These are phyloP conservation scores for Hirtodrosophila trivittata DNA, from an alignment of 2,888 invertebrate species.

Conservation along the genomic window DNA sequence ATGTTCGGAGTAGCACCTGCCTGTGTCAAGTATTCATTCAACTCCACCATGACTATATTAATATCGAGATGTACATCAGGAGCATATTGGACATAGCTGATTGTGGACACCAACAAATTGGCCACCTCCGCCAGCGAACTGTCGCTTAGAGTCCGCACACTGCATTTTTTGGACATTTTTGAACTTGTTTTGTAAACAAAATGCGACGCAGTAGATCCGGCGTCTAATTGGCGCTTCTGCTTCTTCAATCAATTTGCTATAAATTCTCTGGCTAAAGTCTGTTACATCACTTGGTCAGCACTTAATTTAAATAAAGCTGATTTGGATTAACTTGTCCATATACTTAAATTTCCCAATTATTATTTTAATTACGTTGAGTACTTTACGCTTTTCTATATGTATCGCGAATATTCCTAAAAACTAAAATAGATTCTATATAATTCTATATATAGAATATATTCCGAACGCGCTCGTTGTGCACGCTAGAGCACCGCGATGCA, in stretches of 20 bases:
- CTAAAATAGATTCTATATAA: slow-evolving; percentile 59
- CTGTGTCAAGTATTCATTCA: slow-evolving; percentile 86
- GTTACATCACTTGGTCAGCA: slow-evolving; percentile 61
- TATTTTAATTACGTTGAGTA: not conserved
- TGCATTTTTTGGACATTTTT: slow-evolving; percentile 87
- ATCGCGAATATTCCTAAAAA: slow-evolving; percentile 13
- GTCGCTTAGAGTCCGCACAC: slow-evolving; percentile 86
- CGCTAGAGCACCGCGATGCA: slow-evolving; percentile 36
- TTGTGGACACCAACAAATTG: slow-evolving; percentile 86
- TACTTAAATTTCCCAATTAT: not conserved
- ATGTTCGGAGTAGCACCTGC: slow-evolving; percentile 88
- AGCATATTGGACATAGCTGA: slow-evolving; percentile 85
- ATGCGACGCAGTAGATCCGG: slow-evolving; percentile 59
- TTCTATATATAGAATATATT: slow-evolving; percentile 53
- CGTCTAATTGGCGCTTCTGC: not conserved
- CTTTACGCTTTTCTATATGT: not conserved
- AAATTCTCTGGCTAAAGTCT: not conserved
- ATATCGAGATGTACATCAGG: slow-evolving; percentile 86
- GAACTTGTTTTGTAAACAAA: slow-evolving; percentile 42
- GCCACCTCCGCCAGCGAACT: slow-evolving; percentile 86
- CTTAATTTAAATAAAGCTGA: not conserved
- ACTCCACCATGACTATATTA: slow-evolving; percentile 86
- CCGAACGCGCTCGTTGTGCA: slow-evolving; percentile 20
- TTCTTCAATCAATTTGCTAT: slow-evolving; percentile 5
- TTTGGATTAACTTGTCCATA: not conserved